Evolutionary conservation across 2,797 vertebrate genomes (phyloP).

Genomic region (Dendrocincla fuliginosa): DNA sequence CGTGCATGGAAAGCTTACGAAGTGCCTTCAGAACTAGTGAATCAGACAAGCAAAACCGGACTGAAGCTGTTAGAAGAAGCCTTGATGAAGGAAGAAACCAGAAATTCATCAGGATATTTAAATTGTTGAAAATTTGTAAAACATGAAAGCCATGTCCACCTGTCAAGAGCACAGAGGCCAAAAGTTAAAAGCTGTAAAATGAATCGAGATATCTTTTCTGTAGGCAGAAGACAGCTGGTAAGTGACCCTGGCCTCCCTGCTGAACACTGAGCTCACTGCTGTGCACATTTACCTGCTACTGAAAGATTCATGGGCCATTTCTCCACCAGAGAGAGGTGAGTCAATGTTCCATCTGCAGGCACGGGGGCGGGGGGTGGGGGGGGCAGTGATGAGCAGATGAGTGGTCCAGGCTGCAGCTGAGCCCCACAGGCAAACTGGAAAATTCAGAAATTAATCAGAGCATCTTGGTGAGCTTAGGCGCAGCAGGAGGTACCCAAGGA

Average conservation of each 20-base stretch:
- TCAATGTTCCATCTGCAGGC: rapidly evolving
- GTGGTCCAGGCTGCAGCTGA: background rate
- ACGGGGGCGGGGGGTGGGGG: no score
- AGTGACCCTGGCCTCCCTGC: background rate
- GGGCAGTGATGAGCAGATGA: background rate
- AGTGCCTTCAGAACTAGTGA: background rate
- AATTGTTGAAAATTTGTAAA: background rate
- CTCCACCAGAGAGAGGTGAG: background rate
- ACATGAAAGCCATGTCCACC: background rate
- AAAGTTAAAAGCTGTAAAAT: background rate
- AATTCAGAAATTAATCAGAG: background rate
- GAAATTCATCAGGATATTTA: background rate
- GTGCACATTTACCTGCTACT: background rate
- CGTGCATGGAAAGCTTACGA: background rate
- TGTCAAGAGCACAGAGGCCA: background rate
- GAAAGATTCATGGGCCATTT: background rate
- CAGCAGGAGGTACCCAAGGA: background rate
- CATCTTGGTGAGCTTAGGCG: background rate
- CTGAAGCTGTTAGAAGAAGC: background rate
- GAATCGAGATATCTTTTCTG: background rate
- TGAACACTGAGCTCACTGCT: background rate
- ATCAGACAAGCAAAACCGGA: background rate
- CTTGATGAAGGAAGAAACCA: background rate
- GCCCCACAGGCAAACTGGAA: background rate
- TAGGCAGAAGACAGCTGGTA: background rate